These are phyloP conservation scores for Grammomys dolichurus DNA, from an alignment of 2,113 vertebrate genomes.

Conservation along the genomic window DNA sequence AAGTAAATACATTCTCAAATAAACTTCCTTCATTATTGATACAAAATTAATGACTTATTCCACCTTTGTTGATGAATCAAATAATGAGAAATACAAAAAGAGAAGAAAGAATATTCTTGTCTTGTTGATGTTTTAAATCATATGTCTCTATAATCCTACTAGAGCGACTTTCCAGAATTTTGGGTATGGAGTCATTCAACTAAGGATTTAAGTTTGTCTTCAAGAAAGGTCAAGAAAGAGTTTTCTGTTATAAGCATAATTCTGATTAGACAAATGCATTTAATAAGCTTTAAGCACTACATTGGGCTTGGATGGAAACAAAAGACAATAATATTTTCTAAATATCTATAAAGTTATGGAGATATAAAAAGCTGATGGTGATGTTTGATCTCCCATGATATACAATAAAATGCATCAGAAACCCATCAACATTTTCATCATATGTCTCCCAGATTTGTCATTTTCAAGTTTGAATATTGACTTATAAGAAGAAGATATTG, in stretches of 20 bases:
- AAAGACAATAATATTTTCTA: background rate
- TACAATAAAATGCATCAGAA: background rate
- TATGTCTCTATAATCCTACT: background rate
- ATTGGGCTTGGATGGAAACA: background rate
- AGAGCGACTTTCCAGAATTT: background rate
- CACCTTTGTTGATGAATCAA: background rate
- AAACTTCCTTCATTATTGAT: background rate
- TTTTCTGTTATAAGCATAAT: background rate
- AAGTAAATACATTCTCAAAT: background rate
- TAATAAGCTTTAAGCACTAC: background rate
- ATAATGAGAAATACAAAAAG: background rate
- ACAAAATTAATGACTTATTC: background rate
- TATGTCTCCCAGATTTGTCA: background rate
- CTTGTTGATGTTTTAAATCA: background rate
- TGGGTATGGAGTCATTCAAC: fast-evolving
- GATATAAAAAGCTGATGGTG: background rate
- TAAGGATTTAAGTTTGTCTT: fast-evolving
- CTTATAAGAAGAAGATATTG: background rate
- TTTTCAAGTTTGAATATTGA: background rate
- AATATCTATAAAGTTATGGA: background rate
- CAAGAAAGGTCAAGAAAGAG: background rate
- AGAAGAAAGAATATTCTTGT: background rate
- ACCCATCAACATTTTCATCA: background rate
- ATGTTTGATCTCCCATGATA: background rate
- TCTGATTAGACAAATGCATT: background rate